Base-by-base conservation (phyloP, 2,888 invertebrate genomes). In the Drosophila greeni region DNA sequence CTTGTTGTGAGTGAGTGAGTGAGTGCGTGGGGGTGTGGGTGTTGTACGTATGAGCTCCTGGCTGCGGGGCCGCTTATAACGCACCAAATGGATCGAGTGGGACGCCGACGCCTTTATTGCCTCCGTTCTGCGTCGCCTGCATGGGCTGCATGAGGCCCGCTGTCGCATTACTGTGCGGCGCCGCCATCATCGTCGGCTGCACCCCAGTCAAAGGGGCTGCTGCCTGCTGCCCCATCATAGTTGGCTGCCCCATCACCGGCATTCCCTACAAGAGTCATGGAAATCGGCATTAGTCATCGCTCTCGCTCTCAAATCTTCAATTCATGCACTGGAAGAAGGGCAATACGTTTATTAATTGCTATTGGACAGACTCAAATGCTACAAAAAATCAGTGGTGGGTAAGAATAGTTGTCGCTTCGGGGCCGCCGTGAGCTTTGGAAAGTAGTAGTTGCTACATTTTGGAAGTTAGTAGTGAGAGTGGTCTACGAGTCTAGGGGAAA, bases 21-120 rank as follows among this genome's bases (percentile, higher is more conserved):
- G 42, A 43, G 47, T 40, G 57, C 40, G 36, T 40, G 47, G 55
- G 34, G 47, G 48, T 43, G 36, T 40, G 47, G 55, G 34, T 51
- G 48, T 59, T 59, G 59, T 43, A 59, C 60, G 60, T 45, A 45
- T 60, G 23, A 59, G 45, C 59, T 60, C 39, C 60, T 65, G 57
- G 48, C 18, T 31, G 45, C 45, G 53, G 70, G 69, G 48, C 66
- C 65, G 71, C 80, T 89, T 89, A 89, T 87, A 89, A 88, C 82
- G 90, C 90, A 82, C 91, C 91, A 84, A 91, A 91, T 67, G 91
- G 91, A 89, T 91, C 91, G 70, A 91, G 86, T 79, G 90, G 90
- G 69, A 90, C 89, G 82, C 88, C 90, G 70, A 90, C 89, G 82
- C 88, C 89, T 85, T 90, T 90, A 86, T 88, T 86, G 85, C 75